Conservation (phyloP, 2,888 invertebrate genomes). For the Heteromyza rotundicornis region DNA sequence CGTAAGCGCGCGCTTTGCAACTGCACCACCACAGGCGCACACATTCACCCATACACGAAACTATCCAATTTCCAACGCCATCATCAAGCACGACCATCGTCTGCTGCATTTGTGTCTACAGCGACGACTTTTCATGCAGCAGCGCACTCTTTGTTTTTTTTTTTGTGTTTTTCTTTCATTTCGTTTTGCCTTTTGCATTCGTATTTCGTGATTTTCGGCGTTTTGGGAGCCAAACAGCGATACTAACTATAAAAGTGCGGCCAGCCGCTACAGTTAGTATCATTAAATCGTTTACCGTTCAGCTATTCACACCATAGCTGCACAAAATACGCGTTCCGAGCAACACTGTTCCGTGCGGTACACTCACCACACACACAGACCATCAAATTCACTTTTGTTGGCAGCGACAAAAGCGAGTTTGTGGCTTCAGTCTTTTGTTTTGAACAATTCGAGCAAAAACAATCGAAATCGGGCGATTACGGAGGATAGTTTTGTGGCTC, state of each 20-base stretch:
- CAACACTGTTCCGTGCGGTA: conserved; percentile 36
- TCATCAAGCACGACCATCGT: not conserved
- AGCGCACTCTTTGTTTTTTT: too few species aligned
- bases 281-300: conserved; percentile 63
- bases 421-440: conserved; percentile 44
- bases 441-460: too few species aligned
- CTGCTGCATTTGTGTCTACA: not conserved
- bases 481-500: conserved; percentile 19
- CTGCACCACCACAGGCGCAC: not conserved
- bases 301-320: conserved; percentile 47
- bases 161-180: too few species aligned
- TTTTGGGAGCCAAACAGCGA: too few species aligned
- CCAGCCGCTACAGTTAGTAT: conserved; percentile 55
- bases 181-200: not conserved
- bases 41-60: too few species aligned
- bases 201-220: conserved; percentile 4
- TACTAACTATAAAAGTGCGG: conserved; percentile 59
- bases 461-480: not conserved
- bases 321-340: conserved; percentile 35
- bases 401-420: conserved; percentile 34
- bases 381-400: conserved; percentile 28
- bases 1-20: not conserved
- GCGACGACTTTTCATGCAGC: not conserved
- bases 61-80: too few species aligned
- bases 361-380: conserved; percentile 19